A percentile compares a stretch with the other conserved stretches of the same genome.
These are phyloP conservation scores for Tachina fera DNA, from an alignment of 2,888 invertebrate species.

Conservation along the genomic window DNA sequence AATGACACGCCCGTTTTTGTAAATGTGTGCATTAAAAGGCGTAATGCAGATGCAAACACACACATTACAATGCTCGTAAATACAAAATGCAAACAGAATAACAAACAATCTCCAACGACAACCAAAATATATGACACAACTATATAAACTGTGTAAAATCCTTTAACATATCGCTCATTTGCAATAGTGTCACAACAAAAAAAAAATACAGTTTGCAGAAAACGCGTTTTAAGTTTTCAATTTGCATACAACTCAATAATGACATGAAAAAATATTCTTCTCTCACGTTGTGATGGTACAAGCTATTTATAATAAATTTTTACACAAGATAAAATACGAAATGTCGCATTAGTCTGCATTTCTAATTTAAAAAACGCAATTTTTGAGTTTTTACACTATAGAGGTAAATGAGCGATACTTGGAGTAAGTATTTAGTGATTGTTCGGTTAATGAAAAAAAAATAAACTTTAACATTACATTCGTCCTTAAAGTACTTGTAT, in stretches of 20 bases:
- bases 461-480: constrained; percentile 2
- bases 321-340: too few species aligned
- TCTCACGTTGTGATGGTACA: too few species aligned
- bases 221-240: too few species aligned
- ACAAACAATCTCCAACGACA: constrained; percentile 1
- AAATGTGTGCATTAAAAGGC: constrained; percentile 43
- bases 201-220: too few species aligned
- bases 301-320: too few species aligned
- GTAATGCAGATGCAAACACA: constrained; percentile 33
- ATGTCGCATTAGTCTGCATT: too few species aligned
- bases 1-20: constrained; percentile 53
- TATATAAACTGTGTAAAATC: constrained; percentile 35
- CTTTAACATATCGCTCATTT: constrained; percentile 39
- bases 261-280: too few species aligned
- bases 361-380: too few species aligned
- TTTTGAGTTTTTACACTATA: too few species aligned
- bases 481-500: not conserved
- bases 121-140: constrained; percentile 1
- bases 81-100: not conserved
- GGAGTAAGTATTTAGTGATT: constrained; percentile 35
- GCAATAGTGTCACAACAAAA: too few species aligned
- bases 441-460: not conserved
- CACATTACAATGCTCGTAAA: not conserved
- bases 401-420: too few species aligned
- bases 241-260: too few species aligned